Conservation (phyloP, 2,113 vertebrate genomes). For the Nibea coibor region DNA sequence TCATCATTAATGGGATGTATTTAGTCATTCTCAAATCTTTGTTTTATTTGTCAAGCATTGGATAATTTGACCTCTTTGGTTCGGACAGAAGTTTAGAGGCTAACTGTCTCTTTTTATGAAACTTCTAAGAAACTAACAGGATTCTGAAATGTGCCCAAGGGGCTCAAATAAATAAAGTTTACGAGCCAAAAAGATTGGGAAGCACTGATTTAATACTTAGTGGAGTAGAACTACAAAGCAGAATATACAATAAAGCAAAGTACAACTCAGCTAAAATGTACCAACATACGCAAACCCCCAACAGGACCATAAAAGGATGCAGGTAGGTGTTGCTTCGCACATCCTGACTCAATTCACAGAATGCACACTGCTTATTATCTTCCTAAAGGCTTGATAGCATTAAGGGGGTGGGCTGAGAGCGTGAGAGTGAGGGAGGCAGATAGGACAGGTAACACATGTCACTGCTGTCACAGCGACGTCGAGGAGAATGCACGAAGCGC, state of each 20-base stretch:
- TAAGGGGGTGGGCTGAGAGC: not conserved
- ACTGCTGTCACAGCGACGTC: not conserved
- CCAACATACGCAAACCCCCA: not conserved
- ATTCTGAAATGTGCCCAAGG: too few relatives aligned
- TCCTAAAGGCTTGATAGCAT: not conserved
- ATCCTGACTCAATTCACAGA: conserved; percentile 34
- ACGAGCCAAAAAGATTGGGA: not conserved
- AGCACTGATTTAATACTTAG: not conserved
- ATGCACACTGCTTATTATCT: conserved; percentile 9
- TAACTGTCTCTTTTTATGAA: not conserved
- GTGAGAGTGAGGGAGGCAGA: not conserved
- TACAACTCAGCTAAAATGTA: not conserved
- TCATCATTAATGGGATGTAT: not conserved
- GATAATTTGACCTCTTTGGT: too few relatives aligned
- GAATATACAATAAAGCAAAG: not conserved
- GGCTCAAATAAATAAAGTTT: not conserved
- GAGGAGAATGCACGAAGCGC: conserved; percentile 13
- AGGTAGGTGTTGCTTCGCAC: not conserved
- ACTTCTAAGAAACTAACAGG: not conserved
- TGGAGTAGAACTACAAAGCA: not conserved
- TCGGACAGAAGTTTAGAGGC: too few relatives aligned
- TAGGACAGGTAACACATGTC: not conserved
- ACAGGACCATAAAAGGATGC: too few relatives aligned
- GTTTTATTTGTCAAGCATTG: too few relatives aligned
- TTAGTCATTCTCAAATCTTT: too few relatives aligned